Percentiles rank a stretch among this genome's conserved stretches.
phyloP scores from a whole-genome alignment of 1,140 invertebrate genomes.

The Mizuhopecten yessoensis region DNA sequence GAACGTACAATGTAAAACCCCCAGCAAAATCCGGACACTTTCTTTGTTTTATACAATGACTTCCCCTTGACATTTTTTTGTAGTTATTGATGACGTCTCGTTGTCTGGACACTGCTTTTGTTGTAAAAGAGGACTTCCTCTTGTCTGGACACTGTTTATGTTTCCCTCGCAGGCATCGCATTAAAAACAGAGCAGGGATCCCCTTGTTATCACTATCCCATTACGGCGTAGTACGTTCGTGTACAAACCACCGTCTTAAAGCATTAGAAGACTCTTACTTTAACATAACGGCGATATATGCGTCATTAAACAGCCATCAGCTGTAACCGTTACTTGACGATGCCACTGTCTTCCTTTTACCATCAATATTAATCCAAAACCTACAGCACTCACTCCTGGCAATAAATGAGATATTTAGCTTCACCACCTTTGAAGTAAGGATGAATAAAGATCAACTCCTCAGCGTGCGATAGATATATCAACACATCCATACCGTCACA shows the following conservation, averaged over 20 bases:
- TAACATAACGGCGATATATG: background rate
- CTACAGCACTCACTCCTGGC: background rate
- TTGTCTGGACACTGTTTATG: background rate
- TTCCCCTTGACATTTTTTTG: too few species aligned
- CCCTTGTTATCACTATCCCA: too few species aligned
- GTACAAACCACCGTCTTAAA: background rate
- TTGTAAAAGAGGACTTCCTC: too few species aligned
- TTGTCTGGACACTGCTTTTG: too few species aligned
- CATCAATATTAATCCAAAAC: slow-evolving; percentile 19
- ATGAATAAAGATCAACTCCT: background rate
- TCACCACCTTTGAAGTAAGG: background rate
- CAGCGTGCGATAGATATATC: background rate
- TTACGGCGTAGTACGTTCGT: background rate
- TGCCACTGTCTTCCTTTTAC: background rate
- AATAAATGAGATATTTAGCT: background rate
- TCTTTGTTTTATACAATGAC: too few species aligned
- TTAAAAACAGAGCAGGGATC: too few species aligned
- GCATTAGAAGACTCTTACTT: background rate
- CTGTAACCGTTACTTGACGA: background rate
- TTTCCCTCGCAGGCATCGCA: too few species aligned
- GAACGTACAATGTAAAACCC: too few species aligned
- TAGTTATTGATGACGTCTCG: too few species aligned
- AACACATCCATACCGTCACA: background rate
- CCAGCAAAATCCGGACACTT: too few species aligned
- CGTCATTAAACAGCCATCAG: background rate